Base-by-base conservation (phyloP, 1,140 invertebrate species). In the Globodera rostochiensis region DNA sequence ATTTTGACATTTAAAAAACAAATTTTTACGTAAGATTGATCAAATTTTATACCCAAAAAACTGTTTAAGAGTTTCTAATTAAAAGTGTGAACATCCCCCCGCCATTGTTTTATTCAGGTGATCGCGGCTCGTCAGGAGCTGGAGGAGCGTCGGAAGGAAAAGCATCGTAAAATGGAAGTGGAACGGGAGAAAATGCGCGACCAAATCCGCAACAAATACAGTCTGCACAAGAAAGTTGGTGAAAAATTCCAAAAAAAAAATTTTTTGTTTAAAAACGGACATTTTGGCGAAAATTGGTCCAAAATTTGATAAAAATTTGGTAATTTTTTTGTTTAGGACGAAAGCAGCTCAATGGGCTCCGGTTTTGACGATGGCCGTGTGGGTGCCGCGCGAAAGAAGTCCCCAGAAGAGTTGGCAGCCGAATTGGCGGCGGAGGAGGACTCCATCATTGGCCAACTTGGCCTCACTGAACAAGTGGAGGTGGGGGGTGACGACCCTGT, bases 151-250 rank as follows among this genome's bases (percentile, higher is more conserved):
- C 82, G 92, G 36, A 91, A 91, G 83, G 91, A 92, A 80, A 92
- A 92, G 84, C 92, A 92, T 86, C 87, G 95, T 87, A 97, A 97
- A 92, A 97, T 98, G 95, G 96, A 98, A 91, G 95, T 96, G 87
- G 96, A 98, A 91, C 92, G 96, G 85, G 96, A 98, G 91, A 96
- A 95, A 91, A 97, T 98, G 95, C 93, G 96, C 90, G 95, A 97
- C 91, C 95, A 95, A 91, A 98, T 98, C 91, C 93, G 96, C 92
- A 95, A 97, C 92, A 98, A 98, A 94, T 90, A 90, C 77, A 86
- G 82, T 25, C 87, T 89, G 46, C 82, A 88, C 47, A 89, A 89
- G 81, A 89, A 90, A 79, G 81, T 82, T 25, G 7, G 64, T 77
- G 21, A 4, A 1, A 21, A 45, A 70, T 13, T 79, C 3, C 47